Evolutionary conservation across 2,888 invertebrate genomes (phyloP).

Genomic region (Parapristionchus giblindavisi): DNA sequence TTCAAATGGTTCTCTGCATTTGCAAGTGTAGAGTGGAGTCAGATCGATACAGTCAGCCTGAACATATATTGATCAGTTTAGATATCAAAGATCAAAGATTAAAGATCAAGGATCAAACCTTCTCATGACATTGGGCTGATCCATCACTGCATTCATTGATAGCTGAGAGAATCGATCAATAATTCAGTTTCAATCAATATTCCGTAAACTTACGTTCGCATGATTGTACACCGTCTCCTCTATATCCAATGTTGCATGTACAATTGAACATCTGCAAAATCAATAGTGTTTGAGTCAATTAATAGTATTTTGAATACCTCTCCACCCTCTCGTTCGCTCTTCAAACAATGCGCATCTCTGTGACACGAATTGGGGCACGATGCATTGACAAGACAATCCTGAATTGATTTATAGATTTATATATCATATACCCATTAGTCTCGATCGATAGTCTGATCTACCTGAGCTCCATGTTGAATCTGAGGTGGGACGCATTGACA

Average conservation of each 20-base stretch:
- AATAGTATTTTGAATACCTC: neutral
- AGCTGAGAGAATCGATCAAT: conserved; percentile 74
- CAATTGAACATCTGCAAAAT: conserved; percentile 11
- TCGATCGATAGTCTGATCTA: no score
- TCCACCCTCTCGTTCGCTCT: neutral
- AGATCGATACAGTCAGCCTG: conserved; percentile 84
- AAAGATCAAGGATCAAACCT: neutral
- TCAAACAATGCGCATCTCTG: conserved; percentile 15
- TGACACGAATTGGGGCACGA: conserved; percentile 38
- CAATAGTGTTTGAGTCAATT: neutral
- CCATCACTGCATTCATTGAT: conserved; percentile 85
- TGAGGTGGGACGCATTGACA: conserved; percentile 34
- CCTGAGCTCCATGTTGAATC: conserved; percentile 39
- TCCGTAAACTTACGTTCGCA: conserved; percentile 8
- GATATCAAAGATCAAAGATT: neutral
- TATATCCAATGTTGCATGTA: conserved; percentile 31
- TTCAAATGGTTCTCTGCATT: conserved; percentile 46
- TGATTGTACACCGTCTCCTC: conserved; percentile 14
- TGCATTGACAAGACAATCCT: conserved; percentile 37
- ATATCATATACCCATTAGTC: no score
- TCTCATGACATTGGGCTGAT: conserved; percentile 78
- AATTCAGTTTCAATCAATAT: neutral
- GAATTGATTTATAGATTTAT: neutral
- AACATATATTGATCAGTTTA: neutral
- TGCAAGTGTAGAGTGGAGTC: conserved; percentile 77